Conservation (phyloP, 1,140 invertebrate species). For the Oppia nitens region DNA sequence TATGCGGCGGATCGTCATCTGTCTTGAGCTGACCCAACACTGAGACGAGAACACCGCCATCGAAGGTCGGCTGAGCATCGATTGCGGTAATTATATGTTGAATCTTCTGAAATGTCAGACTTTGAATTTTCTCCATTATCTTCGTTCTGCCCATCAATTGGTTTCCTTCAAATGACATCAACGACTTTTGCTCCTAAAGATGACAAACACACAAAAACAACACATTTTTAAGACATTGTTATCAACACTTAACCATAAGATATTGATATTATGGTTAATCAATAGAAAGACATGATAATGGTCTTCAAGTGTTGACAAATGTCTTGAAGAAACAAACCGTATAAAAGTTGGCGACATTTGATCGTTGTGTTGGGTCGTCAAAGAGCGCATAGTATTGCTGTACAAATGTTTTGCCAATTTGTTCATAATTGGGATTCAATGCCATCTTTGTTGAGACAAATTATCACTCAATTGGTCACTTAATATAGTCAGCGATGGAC, state of each 20-base stretch:
- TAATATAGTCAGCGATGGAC: too few relatives aligned
- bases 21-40: slow-evolving; percentile 84
- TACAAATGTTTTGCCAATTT: slow-evolving; percentile 78
- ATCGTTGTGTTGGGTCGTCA: slow-evolving; percentile 62
- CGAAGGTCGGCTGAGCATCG: slow-evolving; percentile 86
- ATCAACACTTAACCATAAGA: too few relatives aligned
- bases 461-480: too few relatives aligned
- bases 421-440: slow-evolving; percentile 70
- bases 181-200: slow-evolving; percentile 63
- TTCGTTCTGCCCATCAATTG: slow-evolving; percentile 75
- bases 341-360: slow-evolving; percentile 69
- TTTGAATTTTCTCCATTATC: slow-evolving; percentile 82
- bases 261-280: too few relatives aligned
- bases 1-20: slow-evolving; percentile 76
- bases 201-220: slow-evolving; percentile 13
- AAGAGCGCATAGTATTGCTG: slow-evolving; percentile 80
- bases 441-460: too few relatives aligned
- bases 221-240: too few relatives aligned
- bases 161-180: slow-evolving; percentile 87
- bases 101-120: slow-evolving; percentile 79
- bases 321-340: slow-evolving; percentile 77
- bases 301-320: too few relatives aligned
- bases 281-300: background rate
- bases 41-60: slow-evolving; percentile 81
- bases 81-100: slow-evolving; percentile 74